These are phyloP conservation scores for Watsonalla cultraria DNA, from an alignment of 2,888 invertebrate species.

Conservation along the genomic window DNA sequence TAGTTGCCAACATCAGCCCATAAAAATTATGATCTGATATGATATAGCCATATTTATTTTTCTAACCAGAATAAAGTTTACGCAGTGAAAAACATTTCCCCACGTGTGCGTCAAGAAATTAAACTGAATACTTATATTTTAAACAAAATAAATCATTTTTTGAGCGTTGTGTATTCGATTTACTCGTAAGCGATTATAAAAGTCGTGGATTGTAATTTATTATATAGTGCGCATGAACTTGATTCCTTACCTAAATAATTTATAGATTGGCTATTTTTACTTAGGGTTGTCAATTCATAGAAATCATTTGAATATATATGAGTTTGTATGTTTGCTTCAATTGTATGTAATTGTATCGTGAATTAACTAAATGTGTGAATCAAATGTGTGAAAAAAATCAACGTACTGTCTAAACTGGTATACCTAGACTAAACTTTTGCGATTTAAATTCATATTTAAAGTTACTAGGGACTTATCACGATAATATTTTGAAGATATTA, in stretches of 20 bases:
- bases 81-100: not conserved
- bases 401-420: too few relatives aligned
- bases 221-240: constrained; percentile 1
- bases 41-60: not conserved
- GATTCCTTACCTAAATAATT: not conserved
- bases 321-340: too few relatives aligned
- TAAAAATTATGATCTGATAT: not conserved
- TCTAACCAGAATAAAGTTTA: not conserved
- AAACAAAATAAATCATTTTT: not conserved
- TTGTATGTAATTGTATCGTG: too few relatives aligned
- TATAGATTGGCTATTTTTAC: constrained; percentile 1
- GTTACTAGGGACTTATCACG: too few relatives aligned
- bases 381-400: too few relatives aligned
- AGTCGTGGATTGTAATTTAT: constrained; percentile 1
- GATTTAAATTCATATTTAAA: too few relatives aligned
- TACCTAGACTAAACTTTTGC: too few relatives aligned
- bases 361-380: too few relatives aligned
- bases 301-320: not conserved
- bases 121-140: not conserved
- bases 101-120: constrained; percentile 1
- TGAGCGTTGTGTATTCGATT: not conserved
- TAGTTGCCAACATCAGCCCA: not conserved
- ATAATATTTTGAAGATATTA: too few relatives aligned
- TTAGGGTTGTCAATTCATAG: not conserved
- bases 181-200: not conserved